Conservation (phyloP, 2,113 vertebrate species). For the Canis aureus region DNA sequence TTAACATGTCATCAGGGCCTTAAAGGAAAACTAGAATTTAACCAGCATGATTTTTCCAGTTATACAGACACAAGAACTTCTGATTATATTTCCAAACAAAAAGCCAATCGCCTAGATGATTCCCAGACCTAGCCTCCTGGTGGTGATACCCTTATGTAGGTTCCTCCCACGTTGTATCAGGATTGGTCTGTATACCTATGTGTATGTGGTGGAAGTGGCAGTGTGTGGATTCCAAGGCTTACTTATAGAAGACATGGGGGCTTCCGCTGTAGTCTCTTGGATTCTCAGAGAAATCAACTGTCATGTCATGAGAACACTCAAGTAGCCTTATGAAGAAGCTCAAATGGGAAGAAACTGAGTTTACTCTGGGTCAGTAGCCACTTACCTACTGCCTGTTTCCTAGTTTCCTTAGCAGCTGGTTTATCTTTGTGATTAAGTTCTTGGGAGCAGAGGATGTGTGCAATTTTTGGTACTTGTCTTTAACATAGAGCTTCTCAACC, state of each 20-base stretch:
- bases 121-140: background rate
- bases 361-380: background rate
- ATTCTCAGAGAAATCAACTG: background rate
- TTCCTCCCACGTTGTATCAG: background rate
- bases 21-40: background rate
- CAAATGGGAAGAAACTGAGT: background rate
- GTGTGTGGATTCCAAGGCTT: background rate
- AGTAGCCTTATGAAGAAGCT: background rate
- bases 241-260: background rate
- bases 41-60: background rate
- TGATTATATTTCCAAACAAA: background rate
- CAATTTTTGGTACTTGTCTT: background rate
- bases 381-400: background rate
- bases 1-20: slow-evolving; percentile 3
- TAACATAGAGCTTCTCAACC: background rate
- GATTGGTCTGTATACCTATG: background rate
- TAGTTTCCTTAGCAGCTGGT: background rate
- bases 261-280: background rate
- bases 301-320: background rate
- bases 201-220: background rate
- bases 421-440: slow-evolving; percentile 30
- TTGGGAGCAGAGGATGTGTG: background rate
- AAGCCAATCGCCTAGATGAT: background rate
- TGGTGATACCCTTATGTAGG: background rate
- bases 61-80: background rate